phyloP scores from a whole-genome alignment of 2,113 vertebrate genomes.

The Mormyrus lacerda region DNA sequence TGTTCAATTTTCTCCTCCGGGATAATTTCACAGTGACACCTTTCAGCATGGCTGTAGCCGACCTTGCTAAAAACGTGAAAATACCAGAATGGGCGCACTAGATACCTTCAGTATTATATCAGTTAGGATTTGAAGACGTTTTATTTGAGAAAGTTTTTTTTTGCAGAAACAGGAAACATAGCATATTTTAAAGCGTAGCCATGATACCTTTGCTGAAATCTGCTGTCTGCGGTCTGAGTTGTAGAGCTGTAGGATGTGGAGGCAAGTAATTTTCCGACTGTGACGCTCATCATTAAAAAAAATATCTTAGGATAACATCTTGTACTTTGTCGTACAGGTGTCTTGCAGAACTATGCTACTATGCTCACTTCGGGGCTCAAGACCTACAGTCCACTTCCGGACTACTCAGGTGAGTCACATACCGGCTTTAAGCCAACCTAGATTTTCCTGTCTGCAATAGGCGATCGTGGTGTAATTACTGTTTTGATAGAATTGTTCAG shows the following conservation, averaged over 20 bases:
- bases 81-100: background rate
- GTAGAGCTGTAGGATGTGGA: conserved; percentile 26
- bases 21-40: background rate
- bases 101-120: background rate
- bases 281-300: background rate
- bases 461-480: background rate
- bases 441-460: background rate
- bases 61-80: background rate
- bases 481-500: background rate
- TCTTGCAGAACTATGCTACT: conserved; percentile 40
- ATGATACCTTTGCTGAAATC: conserved; percentile 51
- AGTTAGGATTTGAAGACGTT: background rate
- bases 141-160: background rate
- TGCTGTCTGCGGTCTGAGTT: conserved; percentile 36
- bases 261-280: conserved; percentile 37
- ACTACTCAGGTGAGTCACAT: conserved; percentile 67
- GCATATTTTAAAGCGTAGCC: background rate
- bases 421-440: background rate
- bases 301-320: background rate
- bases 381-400: conserved; percentile 62
- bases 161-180: background rate
- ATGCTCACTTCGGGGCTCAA: conserved; percentile 63
- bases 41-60: background rate
- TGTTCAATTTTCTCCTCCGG: background rate
- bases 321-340: conserved; percentile 37